Conservation (phyloP, 2,888 invertebrate species). For the Diarsia mendica region DNA sequence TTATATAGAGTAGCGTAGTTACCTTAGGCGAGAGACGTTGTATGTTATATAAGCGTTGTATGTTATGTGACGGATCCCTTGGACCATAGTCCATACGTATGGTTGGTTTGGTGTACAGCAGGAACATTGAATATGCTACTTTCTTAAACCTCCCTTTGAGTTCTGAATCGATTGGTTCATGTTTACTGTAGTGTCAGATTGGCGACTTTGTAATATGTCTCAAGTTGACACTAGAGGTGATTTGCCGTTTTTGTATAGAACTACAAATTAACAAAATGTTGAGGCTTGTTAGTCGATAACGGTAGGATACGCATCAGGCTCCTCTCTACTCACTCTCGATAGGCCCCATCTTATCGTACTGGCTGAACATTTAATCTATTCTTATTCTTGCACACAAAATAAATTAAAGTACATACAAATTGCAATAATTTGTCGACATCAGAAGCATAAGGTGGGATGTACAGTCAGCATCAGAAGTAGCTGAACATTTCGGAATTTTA, state of each 20-base stretch:
- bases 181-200: background rate
- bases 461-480: no score
- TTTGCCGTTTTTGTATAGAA: no score
- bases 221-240: background rate
- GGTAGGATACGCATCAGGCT: no score
- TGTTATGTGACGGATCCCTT: conserved; percentile 51
- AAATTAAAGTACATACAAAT: no score
- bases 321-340: background rate
- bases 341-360: background rate
- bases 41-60: conserved; percentile 63
- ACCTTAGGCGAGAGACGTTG: conserved; percentile 70
- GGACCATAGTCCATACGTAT: conserved; percentile 68
- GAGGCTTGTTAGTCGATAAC: no score
- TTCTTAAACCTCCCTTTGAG: conserved; percentile 18
- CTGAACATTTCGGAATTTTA: no score
- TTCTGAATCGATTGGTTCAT: background rate
- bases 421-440: no score
- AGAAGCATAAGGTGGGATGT: no score
- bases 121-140: conserved; percentile 63
- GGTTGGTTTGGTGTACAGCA: conserved; percentile 41
- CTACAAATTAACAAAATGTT: no score
- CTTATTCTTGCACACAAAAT: no score
- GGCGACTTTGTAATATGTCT: background rate
- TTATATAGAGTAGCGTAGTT: conserved; percentile 78
- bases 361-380: background rate